These are phyloP conservation scores for Calliscelio sp. DNA, from an alignment of 2,888 invertebrate genomes.

Conservation along the genomic window DNA sequence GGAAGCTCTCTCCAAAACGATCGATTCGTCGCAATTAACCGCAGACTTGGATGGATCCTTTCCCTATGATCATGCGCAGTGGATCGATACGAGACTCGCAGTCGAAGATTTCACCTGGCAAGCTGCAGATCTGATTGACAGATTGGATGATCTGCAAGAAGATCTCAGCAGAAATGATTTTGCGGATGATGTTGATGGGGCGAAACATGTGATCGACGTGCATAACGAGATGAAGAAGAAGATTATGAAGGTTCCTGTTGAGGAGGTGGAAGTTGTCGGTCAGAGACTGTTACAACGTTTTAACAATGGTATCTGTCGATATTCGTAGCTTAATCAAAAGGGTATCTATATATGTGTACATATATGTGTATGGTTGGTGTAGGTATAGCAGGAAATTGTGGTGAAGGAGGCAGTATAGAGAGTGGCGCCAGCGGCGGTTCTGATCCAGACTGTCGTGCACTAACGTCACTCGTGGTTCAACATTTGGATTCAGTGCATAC, in stretches of 20 bases:
- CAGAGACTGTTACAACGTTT: constrained; percentile 90
- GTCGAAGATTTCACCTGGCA: constrained; percentile 99
- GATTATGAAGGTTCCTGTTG: constrained; percentile 97
- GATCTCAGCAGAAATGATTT: constrained; percentile 97
- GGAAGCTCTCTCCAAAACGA: constrained; percentile 96
- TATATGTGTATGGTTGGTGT: not conserved
- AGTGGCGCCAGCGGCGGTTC: constrained; percentile 91
- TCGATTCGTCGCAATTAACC: constrained; percentile 97
- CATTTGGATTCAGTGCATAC: constrained; percentile 95
- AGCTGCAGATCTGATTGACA: constrained; percentile 96
- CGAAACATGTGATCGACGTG: constrained; percentile 96
- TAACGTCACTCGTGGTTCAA: constrained; percentile 91
- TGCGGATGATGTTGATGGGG: constrained; percentile 97
- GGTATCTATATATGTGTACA: no score
- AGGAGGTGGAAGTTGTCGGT: constrained; percentile 96
- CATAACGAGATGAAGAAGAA: constrained; percentile 98
- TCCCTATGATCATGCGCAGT: constrained; percentile 98
- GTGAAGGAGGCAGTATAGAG: constrained; percentile 89
- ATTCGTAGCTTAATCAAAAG: no score
- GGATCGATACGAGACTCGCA: constrained; percentile 98
- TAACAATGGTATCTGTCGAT: constrained; percentile 78
- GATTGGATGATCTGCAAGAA: constrained; percentile 96
- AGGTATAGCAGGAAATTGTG: constrained; percentile 85
- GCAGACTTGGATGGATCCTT: constrained; percentile 97
- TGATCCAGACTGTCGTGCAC: constrained; percentile 89